These are phyloP conservation scores for Sphyrna mokarran DNA, from an alignment of 2,113 vertebrate species.

Conservation along the genomic window DNA sequence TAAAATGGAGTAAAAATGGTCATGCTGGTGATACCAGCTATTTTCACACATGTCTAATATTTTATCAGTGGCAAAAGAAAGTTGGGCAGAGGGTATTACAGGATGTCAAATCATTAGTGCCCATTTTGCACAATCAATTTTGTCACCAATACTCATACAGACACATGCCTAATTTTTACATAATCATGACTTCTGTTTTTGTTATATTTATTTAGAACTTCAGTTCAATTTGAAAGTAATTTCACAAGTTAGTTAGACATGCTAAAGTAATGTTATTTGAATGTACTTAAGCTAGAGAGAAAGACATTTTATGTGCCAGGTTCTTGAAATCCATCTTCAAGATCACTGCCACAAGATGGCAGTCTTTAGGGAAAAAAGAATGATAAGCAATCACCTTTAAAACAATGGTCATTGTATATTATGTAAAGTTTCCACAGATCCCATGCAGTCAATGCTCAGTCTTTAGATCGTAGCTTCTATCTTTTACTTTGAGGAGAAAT, in stretches of 20 bases:
- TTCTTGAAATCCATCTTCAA: background rate
- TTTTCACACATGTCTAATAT: background rate
- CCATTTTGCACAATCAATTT: background rate
- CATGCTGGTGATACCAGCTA: background rate
- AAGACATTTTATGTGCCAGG: background rate
- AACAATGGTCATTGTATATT: background rate
- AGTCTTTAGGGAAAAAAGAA: conserved; percentile 8
- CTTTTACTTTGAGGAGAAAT: background rate
- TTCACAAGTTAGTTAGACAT: background rate
- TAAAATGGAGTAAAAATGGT: background rate
- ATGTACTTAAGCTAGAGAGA: background rate
- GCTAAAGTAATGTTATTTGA: background rate
- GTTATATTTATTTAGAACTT: background rate
- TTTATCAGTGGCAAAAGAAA: background rate
- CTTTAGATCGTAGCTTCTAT: background rate
- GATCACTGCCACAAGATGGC: conserved; percentile 26
- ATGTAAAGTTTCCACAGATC: background rate
- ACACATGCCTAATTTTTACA: background rate
- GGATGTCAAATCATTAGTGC: background rate
- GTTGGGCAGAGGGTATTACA: background rate
- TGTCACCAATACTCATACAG: background rate
- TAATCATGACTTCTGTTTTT: background rate
- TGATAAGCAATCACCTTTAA: background rate
- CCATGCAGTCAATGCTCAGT: background rate
- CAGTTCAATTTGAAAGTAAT: background rate